Evolutionary conservation across 2,797 vertebrate species (phyloP).

Genomic region (Poeciliopsis infans): DNA sequence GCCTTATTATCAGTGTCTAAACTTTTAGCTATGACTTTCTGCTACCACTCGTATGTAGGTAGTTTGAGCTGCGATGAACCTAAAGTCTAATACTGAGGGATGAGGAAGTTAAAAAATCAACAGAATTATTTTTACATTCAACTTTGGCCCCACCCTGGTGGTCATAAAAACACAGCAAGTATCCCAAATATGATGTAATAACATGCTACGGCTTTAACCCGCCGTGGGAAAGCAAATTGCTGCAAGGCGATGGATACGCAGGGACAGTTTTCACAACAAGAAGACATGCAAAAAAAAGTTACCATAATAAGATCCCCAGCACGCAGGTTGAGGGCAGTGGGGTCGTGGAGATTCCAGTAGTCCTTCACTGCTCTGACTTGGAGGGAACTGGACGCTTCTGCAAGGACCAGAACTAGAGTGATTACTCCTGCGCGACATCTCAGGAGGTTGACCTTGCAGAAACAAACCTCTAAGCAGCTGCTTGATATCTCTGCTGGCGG

Average conservation of each 20-base stretch:
- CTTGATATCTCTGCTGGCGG: slow-evolving; percentile 96
- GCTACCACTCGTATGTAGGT: background rate
- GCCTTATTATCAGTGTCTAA: background rate
- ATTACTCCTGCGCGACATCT: background rate
- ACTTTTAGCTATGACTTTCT: background rate
- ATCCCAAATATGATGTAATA: slow-evolving; percentile 1
- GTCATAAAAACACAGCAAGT: slow-evolving; percentile 7
- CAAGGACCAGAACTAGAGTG: background rate
- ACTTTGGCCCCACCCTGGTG: background rate
- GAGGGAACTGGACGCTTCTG: slow-evolving; percentile 93
- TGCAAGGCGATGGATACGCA: background rate
- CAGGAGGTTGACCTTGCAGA: slow-evolving; percentile 76
- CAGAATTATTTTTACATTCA: background rate
- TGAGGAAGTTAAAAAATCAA: background rate
- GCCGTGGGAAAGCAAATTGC: background rate
- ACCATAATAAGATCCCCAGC: slow-evolving; percentile 95
- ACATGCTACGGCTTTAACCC: background rate
- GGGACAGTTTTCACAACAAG: background rate
- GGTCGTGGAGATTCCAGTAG: slow-evolving; percentile 97
- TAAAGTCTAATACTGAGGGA: background rate
- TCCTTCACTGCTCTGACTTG: slow-evolving; percentile 96
- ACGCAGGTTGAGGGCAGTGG: slow-evolving; percentile 91
- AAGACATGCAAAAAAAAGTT: slow-evolving; percentile 7
- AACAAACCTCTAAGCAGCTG: slow-evolving; percentile 90
- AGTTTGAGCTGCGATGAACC: background rate